Evolutionary conservation across 2,113 vertebrate genomes (phyloP).

Genomic region (Ophthalmotilapia sp.): DNA sequence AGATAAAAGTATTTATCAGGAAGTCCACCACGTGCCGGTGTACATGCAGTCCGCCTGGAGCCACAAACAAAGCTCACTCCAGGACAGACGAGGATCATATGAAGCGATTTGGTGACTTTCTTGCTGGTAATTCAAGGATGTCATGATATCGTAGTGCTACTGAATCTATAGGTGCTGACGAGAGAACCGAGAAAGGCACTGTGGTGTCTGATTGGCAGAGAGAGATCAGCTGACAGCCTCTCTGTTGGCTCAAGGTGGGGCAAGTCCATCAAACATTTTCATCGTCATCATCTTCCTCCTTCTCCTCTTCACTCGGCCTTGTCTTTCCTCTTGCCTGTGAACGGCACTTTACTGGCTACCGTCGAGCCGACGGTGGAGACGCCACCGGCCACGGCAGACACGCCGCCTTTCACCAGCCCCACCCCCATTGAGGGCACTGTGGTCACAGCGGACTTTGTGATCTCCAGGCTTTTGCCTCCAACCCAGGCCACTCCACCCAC

Average conservation of each 20-base stretch:
- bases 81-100: neutral
- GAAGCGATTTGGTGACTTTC: neutral
- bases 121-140: neutral
- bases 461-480: slow-evolving; percentile 73
- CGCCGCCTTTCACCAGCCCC: slow-evolving; percentile 73
- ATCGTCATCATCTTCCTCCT: neutral
- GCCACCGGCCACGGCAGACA: slow-evolving; percentile 71
- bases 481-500: slow-evolving; percentile 76
- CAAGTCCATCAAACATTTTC: slow-evolving; percentile 6
- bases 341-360: slow-evolving; percentile 73
- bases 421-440: slow-evolving; percentile 67
- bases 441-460: slow-evolving; percentile 73
- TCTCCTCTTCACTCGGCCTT: slow-evolving; percentile 69
- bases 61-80: neutral
- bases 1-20: neutral
- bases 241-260: slow-evolving; percentile 45
- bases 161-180: neutral
- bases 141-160: neutral
- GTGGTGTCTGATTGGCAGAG: slow-evolving; percentile 22
- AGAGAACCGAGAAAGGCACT: slow-evolving; percentile 20
- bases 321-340: slow-evolving; percentile 73
- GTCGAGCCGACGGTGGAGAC: slow-evolving; percentile 70
- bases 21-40: neutral
- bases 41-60: neutral
- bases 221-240: slow-evolving; percentile 10